Evolutionary conservation across 2,888 invertebrate genomes (phyloP).

Genomic region (Amphimallon solstitiale): DNA sequence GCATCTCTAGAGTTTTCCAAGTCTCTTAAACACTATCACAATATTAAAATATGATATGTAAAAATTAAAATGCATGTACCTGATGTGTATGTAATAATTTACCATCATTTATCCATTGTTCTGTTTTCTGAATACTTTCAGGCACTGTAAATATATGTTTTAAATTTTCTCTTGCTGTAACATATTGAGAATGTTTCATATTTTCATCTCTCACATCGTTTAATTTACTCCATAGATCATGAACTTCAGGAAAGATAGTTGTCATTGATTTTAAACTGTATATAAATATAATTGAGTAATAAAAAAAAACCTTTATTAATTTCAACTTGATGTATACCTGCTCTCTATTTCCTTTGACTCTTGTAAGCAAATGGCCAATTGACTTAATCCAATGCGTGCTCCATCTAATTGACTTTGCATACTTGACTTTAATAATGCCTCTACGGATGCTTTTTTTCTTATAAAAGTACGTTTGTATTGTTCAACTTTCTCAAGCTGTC

Average conservation of each 20-base stretch:
- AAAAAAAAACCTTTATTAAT: neutral
- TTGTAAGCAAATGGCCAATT: slow-evolving; percentile 85
- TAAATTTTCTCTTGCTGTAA: slow-evolving; percentile 97
- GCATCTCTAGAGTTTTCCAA: slow-evolving; percentile 97
- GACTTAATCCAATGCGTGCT: slow-evolving; percentile 91
- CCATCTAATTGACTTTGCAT: slow-evolving; percentile 98
- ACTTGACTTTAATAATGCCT: slow-evolving; percentile 96
- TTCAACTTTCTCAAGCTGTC: slow-evolving; percentile 92
- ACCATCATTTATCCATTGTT: slow-evolving; percentile 93
- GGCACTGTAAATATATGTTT: slow-evolving; percentile 98
- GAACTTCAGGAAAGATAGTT: slow-evolving; percentile 78
- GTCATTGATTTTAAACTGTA: slow-evolving; percentile 81
- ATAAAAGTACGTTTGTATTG: slow-evolving; percentile 80
- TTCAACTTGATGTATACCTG: slow-evolving; percentile 59
- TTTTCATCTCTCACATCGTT: slow-evolving; percentile 92
- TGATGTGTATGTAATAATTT: slow-evolving; percentile 95
- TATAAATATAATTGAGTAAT: slow-evolving; percentile 17
- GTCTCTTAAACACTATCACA: slow-evolving; percentile 83
- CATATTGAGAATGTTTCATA: slow-evolving; percentile 94
- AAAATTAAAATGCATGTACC: slow-evolving; percentile 57
- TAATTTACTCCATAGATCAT: slow-evolving; percentile 81
- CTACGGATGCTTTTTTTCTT: slow-evolving; percentile 88
- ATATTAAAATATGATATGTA: slow-evolving; percentile 12
- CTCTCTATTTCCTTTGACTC: slow-evolving; percentile 80
- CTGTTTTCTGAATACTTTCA: slow-evolving; percentile 94